Evolutionary conservation across 2,888 invertebrate genomes (phyloP).

Genomic region (Steinernema scapterisci): DNA sequence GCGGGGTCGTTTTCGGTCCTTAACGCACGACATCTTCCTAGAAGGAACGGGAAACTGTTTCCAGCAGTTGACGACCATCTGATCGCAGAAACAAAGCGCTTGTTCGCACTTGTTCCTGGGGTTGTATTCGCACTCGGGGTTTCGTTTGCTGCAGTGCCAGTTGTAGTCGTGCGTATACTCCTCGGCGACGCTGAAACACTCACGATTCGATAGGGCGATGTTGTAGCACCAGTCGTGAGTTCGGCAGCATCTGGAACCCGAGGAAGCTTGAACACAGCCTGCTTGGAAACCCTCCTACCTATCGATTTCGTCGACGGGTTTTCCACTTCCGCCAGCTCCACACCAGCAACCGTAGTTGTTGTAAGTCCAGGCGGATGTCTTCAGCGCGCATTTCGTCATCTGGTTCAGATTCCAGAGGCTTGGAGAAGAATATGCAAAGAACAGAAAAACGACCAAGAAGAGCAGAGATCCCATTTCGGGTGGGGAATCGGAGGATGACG

Average conservation of each 20-base stretch:
- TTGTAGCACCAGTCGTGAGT: conserved; percentile 65
- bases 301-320: conserved; percentile 64
- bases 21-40: conserved; percentile 36
- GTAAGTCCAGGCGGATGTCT: conserved; percentile 60
- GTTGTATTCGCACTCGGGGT: neutral
- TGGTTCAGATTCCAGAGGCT: conserved; percentile 63
- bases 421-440: neutral
- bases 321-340: conserved; percentile 59
- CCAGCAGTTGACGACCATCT: conserved; percentile 59
- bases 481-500: too few species aligned
- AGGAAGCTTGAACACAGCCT: too few species aligned
- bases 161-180: conserved; percentile 52
- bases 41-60: conserved; percentile 50
- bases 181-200: conserved; percentile 54
- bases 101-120: conserved; percentile 49
- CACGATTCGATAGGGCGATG: conserved; percentile 51
- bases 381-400: conserved; percentile 61
- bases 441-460: too few species aligned
- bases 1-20: too few species aligned
- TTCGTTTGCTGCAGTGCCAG: conserved; percentile 27
- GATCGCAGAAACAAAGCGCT: conserved; percentile 59
- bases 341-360: conserved; percentile 66
- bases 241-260: conserved; percentile 60
- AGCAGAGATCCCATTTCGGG: too few species aligned
- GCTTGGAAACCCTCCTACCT: conserved; percentile 49